Base-by-base conservation (phyloP, 2,113 vertebrate species). In the Psophia crepitans region DNA sequence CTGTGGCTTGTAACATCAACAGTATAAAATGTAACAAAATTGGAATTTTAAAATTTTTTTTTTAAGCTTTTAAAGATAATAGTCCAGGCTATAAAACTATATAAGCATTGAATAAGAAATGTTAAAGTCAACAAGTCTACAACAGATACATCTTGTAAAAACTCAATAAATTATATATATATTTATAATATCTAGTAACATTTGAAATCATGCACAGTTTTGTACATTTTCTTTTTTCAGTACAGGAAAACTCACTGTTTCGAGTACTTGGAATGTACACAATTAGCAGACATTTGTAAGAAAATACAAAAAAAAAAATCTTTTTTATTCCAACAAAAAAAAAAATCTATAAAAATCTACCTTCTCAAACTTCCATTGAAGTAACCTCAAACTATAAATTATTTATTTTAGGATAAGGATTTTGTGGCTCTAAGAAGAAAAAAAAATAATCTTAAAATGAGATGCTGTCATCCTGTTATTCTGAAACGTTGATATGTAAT, bases 111-210 rank as follows among this genome's bases (percentile, higher is more conserved):
- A 94, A 96, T 97, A 97, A 98, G 97, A 98, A 98, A 98, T 98
- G 97, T 98, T 98, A 99, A 98, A 94, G 98, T 98, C 94, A 97
- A 96, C 94, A 96, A 97, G 93, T 97, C 98, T 98, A 98, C 97
- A 97, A 97, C 97, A 98, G 97, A 98, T 97, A 98, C 96, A 95
- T 94, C 98, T 98, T 97, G 95, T 98, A 97, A 98, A 98, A 98
- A 98, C 98, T 98, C 98, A 98, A 98, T 98, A 98, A 98, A 98
- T 98, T 98, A 98, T 97, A 98, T 98, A 98, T 97, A 97, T 97
- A 97, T 98, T 97, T 97, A 98, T 97, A 98, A 98, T 98, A 97
- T 97, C 97, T 97, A 98, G 96, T 97, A 97, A 98, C 96, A 97
- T 97, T 96, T 96, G 95, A 97, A 96, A 95, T 96, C 95, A 96